Conservation (phyloP, 2,888 invertebrate species). For the Diogma glabrata region DNA sequence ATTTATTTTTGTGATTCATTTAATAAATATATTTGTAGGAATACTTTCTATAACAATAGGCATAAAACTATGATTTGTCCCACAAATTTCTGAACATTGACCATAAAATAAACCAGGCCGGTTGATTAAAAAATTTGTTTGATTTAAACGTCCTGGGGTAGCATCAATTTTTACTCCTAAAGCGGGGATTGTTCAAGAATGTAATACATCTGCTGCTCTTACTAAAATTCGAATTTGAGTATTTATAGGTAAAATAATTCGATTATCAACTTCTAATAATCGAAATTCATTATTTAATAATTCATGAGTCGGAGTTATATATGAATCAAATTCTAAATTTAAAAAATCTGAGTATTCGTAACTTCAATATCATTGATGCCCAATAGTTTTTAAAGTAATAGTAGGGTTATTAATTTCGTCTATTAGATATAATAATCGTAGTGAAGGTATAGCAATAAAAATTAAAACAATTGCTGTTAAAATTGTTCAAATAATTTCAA, state of each 20-base stretch:
- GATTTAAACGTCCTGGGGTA: slow-evolving; percentile 51
- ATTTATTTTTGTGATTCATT: background rate
- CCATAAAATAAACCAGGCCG: slow-evolving; percentile 40
- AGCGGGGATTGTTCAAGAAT: slow-evolving; percentile 1
- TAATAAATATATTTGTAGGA: background rate
- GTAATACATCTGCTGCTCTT: background rate
- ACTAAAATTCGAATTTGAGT: slow-evolving; percentile 4
- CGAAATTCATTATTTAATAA: too few relatives aligned
- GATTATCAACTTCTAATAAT: too few relatives aligned
- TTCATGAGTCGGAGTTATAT: too few relatives aligned
- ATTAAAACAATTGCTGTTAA: too few relatives aligned
- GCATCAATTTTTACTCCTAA: slow-evolving; percentile 20
- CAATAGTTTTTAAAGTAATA: too few relatives aligned
- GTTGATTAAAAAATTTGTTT: slow-evolving; percentile 48
- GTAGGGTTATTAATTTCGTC: too few relatives aligned
- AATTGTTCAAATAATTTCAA: too few relatives aligned
- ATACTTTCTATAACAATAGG: background rate
- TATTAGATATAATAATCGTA: too few relatives aligned
- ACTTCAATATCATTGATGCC: too few relatives aligned
- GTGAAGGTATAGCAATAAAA: too few relatives aligned
- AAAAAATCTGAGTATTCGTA: too few relatives aligned
- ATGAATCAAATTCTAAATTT: too few relatives aligned
- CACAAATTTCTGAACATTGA: background rate
- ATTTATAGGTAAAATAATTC: slow-evolving; percentile 1
- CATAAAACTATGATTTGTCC: background rate